Conservation (phyloP, 1,140 invertebrate species). For the Diorhabda sublineata region DNA sequence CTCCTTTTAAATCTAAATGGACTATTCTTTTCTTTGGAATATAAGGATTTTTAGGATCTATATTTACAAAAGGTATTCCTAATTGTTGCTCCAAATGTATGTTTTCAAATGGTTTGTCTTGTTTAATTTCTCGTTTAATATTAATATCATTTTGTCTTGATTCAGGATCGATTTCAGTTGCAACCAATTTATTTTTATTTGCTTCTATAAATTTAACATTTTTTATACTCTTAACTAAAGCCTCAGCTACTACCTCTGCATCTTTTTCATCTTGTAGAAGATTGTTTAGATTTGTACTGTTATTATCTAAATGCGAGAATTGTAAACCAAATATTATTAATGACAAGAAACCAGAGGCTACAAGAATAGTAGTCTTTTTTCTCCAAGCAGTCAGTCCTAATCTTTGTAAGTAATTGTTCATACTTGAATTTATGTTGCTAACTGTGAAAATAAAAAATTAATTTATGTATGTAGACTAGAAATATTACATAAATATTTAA, state of each 20-base stretch:
- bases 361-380: conserved; percentile 41
- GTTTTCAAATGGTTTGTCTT: conserved; percentile 17
- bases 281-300: conserved; percentile 7
- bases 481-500: too few relatives aligned
- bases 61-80: conserved; percentile 43
- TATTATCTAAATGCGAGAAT: conserved; percentile 36
- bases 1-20: conserved; percentile 89
- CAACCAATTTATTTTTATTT: conserved; percentile 6
- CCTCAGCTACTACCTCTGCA: conserved; percentile 22
- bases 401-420: conserved; percentile 37
- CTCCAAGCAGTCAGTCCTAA: conserved; percentile 40
- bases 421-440: neutral
- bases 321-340: conserved; percentile 42
- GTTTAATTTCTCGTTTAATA: conserved; percentile 22
- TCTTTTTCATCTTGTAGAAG: conserved; percentile 19
- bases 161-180: neutral
- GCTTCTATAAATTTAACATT: conserved; percentile 28
- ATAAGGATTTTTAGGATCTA: conserved; percentile 40
- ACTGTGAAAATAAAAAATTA: too few relatives aligned
- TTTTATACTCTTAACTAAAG: conserved; percentile 19
- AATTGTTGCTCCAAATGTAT: conserved; percentile 39
- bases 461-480: too few relatives aligned
- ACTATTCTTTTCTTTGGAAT: conserved; percentile 56
- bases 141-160: conserved; percentile 19
- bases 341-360: conserved; percentile 32